Percentiles rank a stretch among this genome's conserved stretches.
phyloP scores from a whole-genome alignment of 92 coral and sea anemone genomes.

The Porites cylindrica region DNA sequence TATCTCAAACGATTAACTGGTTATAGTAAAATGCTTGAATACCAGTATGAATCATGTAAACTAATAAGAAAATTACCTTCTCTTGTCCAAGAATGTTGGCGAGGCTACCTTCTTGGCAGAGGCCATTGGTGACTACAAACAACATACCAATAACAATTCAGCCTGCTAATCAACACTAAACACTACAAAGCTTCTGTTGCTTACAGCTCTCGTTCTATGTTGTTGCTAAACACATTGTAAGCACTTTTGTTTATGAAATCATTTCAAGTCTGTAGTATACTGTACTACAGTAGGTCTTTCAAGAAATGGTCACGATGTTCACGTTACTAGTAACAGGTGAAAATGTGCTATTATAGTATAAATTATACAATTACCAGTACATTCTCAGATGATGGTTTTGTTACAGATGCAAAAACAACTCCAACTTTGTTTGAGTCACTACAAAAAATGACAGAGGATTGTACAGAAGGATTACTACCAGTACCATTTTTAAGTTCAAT shows the following conservation, averaged over 20 bases:
- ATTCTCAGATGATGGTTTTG: constrained; percentile 19
- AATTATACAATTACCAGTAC: constrained; percentile 9
- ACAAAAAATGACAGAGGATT: constrained; percentile 4
- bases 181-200: no score
- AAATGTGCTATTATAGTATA: no score
- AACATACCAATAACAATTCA: not conserved
- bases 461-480: not conserved
- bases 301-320: no score
- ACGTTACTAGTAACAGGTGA: no score
- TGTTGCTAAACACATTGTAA: no score
- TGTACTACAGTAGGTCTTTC: no score
- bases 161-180: no score
- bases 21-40: not conserved
- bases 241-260: no score
- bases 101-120: constrained; percentile 55
- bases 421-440: constrained; percentile 74
- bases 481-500: not conserved
- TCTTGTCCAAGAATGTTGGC: constrained; percentile 84
- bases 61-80: constrained; percentile 45
- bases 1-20: not conserved
- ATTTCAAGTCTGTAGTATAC: no score
- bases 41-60: not conserved
- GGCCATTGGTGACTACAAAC: constrained; percentile 41
- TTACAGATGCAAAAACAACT: constrained; percentile 75
- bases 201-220: no score